Base-by-base conservation (phyloP, 2,888 invertebrate species). In the Ichneumoninae sp. region DNA sequence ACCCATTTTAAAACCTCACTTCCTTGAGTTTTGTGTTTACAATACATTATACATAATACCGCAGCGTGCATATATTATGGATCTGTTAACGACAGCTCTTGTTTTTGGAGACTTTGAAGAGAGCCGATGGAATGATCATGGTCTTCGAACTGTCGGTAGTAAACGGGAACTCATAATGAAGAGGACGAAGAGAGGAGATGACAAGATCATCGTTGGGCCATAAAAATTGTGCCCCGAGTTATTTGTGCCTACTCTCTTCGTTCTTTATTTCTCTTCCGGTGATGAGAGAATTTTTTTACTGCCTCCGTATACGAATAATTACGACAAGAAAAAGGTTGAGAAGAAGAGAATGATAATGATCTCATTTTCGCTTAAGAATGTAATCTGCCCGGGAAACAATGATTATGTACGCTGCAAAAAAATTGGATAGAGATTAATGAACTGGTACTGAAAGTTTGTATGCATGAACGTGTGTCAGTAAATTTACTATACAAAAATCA, bases 221-320 rank as follows among this genome's bases (percentile, higher is more conserved):
- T 22, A 44, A 62, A 16, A n/a, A 22, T 66, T 19, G 40, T 66
- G n/a, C 40, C 66, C 52, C 54, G 71, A 72, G 79, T 79, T 54
- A 65, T 79, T 79, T 44, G 65, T 71, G 71, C 52, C 71, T 40
- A n/a, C 30, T 79, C 52, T 40, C 30, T 54, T 69, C 33, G 44
- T 69, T 33, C 52, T 71, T 36, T 60, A 30, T 44, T 22, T 72
- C 50, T 10, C 36, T 62, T n/a, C 1, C 16, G 47, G 47, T 54
- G 57, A 74, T 19, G 68, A 68, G 68, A 80, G 44, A 33, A 72
- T 40, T 40, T 54, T 80, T 72, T 74, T 68, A 68, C 74, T 80
- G 72, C 60, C 40, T 40, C 80, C 57, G 22, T 72, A 68, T 33
- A 72, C 19, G 72, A 80, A 50, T 36, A 68, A 80, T 74, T 47